Conservation (phyloP, 2,113 vertebrate species). For the Colius striatus region DNA sequence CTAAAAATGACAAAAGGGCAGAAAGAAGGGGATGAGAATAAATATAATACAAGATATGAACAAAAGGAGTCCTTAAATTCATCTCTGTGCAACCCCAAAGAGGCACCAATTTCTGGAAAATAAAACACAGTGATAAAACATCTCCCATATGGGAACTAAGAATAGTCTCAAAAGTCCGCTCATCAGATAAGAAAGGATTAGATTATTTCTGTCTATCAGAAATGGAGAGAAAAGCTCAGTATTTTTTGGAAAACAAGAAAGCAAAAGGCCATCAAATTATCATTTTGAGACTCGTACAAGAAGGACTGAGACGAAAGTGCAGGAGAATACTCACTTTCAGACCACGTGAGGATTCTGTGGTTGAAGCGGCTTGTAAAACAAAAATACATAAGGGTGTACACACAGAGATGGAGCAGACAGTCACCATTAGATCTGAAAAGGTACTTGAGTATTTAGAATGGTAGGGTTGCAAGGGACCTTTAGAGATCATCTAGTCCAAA, state of each 20-base stretch:
- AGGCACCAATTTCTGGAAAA: background rate
- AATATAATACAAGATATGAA: background rate
- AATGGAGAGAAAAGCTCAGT: background rate
- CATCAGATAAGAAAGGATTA: background rate
- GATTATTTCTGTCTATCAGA: background rate
- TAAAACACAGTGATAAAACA: background rate
- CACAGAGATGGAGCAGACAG: background rate
- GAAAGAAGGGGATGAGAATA: background rate
- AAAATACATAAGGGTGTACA: background rate
- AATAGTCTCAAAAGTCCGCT: background rate
- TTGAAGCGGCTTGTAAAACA: background rate
- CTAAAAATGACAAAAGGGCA: background rate
- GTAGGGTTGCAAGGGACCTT: no score
- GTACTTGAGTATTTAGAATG: background rate
- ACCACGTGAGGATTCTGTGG: background rate
- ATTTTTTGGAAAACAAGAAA: background rate
- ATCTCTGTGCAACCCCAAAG: background rate
- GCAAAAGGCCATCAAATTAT: background rate
- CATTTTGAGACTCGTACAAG: background rate
- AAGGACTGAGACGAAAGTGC: background rate
- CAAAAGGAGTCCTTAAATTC: background rate
- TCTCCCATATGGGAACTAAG: background rate
- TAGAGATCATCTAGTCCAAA: no score
- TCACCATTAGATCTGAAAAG: background rate
- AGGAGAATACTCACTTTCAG: background rate